Percentiles rank a stretch among this genome's conserved stretches.
phyloP scores from a whole-genome alignment of 1,140 invertebrate species.

The Parapsyche elsis region DNA sequence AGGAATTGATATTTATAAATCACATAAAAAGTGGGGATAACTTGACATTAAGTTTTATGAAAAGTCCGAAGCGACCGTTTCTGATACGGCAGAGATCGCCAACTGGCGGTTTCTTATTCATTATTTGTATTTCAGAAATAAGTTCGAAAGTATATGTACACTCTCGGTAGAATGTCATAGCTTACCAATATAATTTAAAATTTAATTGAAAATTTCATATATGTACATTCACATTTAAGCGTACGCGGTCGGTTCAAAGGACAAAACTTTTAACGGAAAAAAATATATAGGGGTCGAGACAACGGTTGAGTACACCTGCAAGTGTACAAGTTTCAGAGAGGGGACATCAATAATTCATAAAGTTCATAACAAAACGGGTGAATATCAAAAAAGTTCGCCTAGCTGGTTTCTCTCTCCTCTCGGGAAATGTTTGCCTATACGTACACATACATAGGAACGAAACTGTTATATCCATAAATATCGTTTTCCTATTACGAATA shows the following conservation, averaged over 20 bases:
- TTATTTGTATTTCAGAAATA: background rate
- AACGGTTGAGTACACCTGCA: conserved; percentile 24
- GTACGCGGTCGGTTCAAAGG: too few species aligned
- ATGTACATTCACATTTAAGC: too few species aligned
- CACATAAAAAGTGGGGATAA: conserved; percentile 40
- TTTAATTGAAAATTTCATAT: too few species aligned
- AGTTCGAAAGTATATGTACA: too few species aligned
- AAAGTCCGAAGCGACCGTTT: conserved; percentile 20
- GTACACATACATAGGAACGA: background rate
- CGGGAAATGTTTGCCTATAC: conserved; percentile 41
- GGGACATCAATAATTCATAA: conserved; percentile 46
- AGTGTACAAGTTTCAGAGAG: conserved; percentile 24
- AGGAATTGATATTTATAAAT: conserved; percentile 44
- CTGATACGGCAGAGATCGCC: conserved; percentile 19
- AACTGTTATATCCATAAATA: conserved; percentile 25
- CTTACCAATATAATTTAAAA: too few species aligned
- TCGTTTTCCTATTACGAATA: conserved; percentile 25
- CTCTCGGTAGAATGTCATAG: too few species aligned
- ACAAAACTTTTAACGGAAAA: background rate
- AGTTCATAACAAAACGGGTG: conserved; percentile 46
- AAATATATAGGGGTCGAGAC: background rate
- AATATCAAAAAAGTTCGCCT: conserved; percentile 38
- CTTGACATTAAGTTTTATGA: conserved; percentile 42
- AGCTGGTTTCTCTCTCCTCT: conserved; percentile 17
- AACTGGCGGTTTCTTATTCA: background rate